Base-by-base conservation (phyloP, 23 tunicate genomes). In the Styela clava region DNA sequence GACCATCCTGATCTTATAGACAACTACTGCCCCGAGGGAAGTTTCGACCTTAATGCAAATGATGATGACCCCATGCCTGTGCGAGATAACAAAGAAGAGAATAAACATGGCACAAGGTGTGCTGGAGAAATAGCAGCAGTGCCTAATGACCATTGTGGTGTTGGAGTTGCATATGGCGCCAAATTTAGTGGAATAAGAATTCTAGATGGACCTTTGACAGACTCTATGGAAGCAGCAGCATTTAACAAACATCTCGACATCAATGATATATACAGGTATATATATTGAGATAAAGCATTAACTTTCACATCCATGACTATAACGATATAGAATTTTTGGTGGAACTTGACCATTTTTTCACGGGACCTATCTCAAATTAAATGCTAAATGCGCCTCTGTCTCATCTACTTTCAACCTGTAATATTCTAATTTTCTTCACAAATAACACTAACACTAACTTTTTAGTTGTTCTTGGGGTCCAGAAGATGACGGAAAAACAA, bases 391-490 rank as follows among this genome's bases (percentile, higher is more conserved):
- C n/a, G n/a, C n/a, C n/a, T n/a, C n/a, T n/a, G n/a, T n/a, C n/a
- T n/a, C n/a, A n/a, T n/a, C n/a, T n/a, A n/a, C n/a, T n/a, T n/a
- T n/a, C n/a, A n/a, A n/a, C n/a, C n/a, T n/a, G n/a, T n/a, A n/a
- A n/a, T n/a, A n/a, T n/a, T n/a, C n/a, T n/a, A n/a, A n/a, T n/a
- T n/a, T n/a, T n/a, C n/a, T n/a, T n/a, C n/a, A n/a, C n/a, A n/a
- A n/a, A n/a, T n/a, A n/a, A n/a, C n/a, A n/a, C n/a, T n/a, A n/a
- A n/a, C 56, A 5, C 56, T 5, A 0, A 20, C 22, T 33, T 35
- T 44, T 0, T 56, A 90, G 96, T 62, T 95, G 99, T 74, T 95
- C 99, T 12, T 95, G 99, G 99, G 99, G 99, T 28, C 99, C 99
- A 0, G 99, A 95, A 83, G 99, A 95, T 90, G 99, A 95, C 61